Evolutionary conservation across 2,888 invertebrate genomes (phyloP).

Genomic region (Incurvaria masculella): DNA sequence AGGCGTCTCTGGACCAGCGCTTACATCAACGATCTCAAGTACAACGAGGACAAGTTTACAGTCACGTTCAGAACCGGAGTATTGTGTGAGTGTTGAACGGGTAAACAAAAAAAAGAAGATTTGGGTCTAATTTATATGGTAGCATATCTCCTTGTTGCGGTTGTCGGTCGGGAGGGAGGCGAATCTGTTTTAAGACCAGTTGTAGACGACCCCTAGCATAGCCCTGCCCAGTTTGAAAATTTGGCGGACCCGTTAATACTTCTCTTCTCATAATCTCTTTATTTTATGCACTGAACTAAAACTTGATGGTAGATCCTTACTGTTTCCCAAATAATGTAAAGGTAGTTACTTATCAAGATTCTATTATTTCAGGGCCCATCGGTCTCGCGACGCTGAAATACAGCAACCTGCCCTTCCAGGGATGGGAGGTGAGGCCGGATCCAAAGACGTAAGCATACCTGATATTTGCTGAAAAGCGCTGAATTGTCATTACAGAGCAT

Average conservation of each 20-base stretch:
- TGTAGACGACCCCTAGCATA: too few relatives aligned
- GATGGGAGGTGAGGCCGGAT: constrained; percentile 79
- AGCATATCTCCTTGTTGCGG: too few relatives aligned
- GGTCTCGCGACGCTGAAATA: constrained; percentile 73
- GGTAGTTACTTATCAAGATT: neutral
- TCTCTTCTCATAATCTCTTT: neutral
- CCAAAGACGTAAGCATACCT: constrained; percentile 52
- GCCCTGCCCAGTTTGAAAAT: neutral
- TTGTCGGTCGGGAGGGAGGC: too few relatives aligned
- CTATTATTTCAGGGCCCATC: constrained; percentile 51
- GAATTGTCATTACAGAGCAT: too few relatives aligned
- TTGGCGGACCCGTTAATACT: too few relatives aligned
- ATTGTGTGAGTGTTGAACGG: constrained; percentile 34
- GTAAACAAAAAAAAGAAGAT: too few relatives aligned
- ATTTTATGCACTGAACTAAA: neutral
- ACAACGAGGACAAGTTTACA: constrained; percentile 79
- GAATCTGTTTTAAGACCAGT: too few relatives aligned
- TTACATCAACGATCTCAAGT: constrained; percentile 75
- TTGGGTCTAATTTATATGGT: neutral
- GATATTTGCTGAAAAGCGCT: too few relatives aligned
- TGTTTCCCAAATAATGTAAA: neutral
- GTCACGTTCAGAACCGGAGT: constrained; percentile 74
- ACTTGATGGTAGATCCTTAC: neutral
- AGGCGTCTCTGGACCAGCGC: constrained; percentile 65
- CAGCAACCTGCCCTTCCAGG: constrained; percentile 80